A percentile compares a stretch with the other conserved stretches of the same genome.
These are phyloP conservation scores for Gallinago jamesoni DNA, from an alignment of 2,113 vertebrate genomes.

Conservation along the genomic window DNA sequence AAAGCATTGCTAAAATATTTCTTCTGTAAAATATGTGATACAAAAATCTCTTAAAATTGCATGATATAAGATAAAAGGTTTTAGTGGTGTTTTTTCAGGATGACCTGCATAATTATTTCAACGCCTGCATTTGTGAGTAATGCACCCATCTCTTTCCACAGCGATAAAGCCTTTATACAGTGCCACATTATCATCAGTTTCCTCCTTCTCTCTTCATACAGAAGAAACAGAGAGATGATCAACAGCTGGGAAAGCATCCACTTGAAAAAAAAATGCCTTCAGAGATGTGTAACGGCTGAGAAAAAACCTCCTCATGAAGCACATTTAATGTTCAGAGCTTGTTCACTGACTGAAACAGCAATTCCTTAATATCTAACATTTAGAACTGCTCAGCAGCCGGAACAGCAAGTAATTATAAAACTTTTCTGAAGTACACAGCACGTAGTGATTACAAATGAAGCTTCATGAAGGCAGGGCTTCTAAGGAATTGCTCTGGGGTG, in stretches of 20 bases:
- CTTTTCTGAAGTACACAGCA: slow-evolving; percentile 55
- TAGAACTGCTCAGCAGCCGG: slow-evolving; percentile 11
- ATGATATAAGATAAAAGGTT: background rate
- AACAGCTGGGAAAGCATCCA: slow-evolving; percentile 67
- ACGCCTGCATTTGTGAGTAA: background rate
- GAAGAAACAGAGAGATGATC: slow-evolving; percentile 18
- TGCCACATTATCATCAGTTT: background rate
- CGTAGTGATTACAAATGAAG: slow-evolving; percentile 49
- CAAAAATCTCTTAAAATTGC: fast-evolving
- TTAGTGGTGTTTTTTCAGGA: background rate
- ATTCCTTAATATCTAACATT: slow-evolving; percentile 33
- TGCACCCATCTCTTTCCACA: background rate
- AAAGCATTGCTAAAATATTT: background rate
- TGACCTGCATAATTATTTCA: background rate
- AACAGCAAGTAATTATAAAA: slow-evolving; percentile 36
- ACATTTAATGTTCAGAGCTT: slow-evolving; percentile 36
- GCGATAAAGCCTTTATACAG: background rate
- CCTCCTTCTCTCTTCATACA: slow-evolving; percentile 25
- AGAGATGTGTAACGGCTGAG: slow-evolving; percentile 60
- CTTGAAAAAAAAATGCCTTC: slow-evolving; percentile 60
- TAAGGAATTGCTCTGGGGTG: slow-evolving; percentile 2
- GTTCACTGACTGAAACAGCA: slow-evolving; percentile 34
- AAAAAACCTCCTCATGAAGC: slow-evolving; percentile 38
- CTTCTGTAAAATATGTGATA: background rate
- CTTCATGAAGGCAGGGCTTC: slow-evolving; percentile 8